Evolutionary conservation across 2,888 invertebrate species (phyloP).

Genomic region (Sphaerophoria taeniata): DNA sequence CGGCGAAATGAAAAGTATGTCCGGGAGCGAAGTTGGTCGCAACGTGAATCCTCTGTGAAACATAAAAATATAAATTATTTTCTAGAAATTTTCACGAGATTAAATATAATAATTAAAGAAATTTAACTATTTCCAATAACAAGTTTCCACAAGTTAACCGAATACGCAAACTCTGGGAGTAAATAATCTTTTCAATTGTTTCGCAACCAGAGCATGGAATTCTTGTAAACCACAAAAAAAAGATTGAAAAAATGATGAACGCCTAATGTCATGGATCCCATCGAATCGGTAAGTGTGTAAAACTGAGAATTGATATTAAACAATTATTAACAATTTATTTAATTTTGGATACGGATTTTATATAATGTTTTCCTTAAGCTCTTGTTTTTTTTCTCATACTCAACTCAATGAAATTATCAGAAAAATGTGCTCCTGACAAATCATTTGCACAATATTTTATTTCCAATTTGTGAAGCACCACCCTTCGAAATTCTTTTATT

Average conservation of each 20-base stretch:
- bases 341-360: no score
- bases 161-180: conserved; percentile 12
- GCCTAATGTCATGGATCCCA: conserved; percentile 85
- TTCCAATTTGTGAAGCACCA: conserved; percentile 1
- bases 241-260: conserved; percentile 66
- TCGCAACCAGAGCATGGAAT: conserved; percentile 73
- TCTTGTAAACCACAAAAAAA: conserved; percentile 62
- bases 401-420: neutral
- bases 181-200: conserved; percentile 49
- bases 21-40: conserved; percentile 74
- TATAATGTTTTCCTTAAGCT: neutral
- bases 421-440: conserved; percentile 57
- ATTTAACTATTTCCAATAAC: conserved; percentile 4
- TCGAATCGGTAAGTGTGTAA: conserved; percentile 85
- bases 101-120: conserved; percentile 45
- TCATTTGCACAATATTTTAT: conserved; percentile 41
- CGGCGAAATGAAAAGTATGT: conserved; percentile 68
- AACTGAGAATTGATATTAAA: conserved; percentile 18
- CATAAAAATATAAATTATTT: conserved; percentile 68
- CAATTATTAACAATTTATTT: conserved; percentile 22
- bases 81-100: conserved; percentile 51
- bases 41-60: conserved; percentile 73
- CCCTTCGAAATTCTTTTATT: conserved; percentile 22
- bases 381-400: conserved; percentile 32
- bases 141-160: neutral